Evolutionary conservation across 2,888 invertebrate genomes (phyloP).

Genomic region (Sesia apiformis): DNA sequence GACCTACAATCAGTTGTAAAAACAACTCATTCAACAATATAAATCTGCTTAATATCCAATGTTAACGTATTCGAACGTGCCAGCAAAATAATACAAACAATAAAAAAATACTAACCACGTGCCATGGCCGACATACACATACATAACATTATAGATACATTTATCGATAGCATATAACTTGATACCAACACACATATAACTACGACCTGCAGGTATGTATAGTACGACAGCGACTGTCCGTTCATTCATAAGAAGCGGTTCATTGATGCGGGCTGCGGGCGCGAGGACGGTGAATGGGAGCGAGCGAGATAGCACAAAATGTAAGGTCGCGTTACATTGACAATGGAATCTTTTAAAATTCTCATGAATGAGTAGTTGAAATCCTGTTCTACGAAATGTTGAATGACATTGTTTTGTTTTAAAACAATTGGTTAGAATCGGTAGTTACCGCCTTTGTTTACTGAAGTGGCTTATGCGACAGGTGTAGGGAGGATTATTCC

Average conservation of each 20-base stretch:
- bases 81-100: background rate
- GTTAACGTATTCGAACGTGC: background rate
- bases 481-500: no score
- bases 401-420: conserved; percentile 46
- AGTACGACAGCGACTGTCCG: conserved; percentile 61
- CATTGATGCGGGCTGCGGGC: conserved; percentile 66
- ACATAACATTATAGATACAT: conserved; percentile 27
- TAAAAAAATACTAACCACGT: conserved; percentile 41
- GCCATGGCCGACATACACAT: conserved; percentile 36
- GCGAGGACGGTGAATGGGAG: conserved; percentile 64
- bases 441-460: conserved; percentile 25
- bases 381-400: conserved; percentile 54
- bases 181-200: conserved; percentile 35
- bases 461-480: conserved; percentile 25
- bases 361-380: conserved; percentile 39
- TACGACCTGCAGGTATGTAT: conserved; percentile 43
- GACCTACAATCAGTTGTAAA: background rate
- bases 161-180: conserved; percentile 37
- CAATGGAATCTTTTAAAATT: conserved; percentile 51
- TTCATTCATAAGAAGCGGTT: conserved; percentile 73
- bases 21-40: background rate
- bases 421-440: conserved; percentile 44
- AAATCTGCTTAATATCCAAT: background rate
- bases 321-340: conserved; percentile 63
- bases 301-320: conserved; percentile 43